Conservation (phyloP, 2,888 invertebrate genomes). For the Eupithecia centaureata region DNA sequence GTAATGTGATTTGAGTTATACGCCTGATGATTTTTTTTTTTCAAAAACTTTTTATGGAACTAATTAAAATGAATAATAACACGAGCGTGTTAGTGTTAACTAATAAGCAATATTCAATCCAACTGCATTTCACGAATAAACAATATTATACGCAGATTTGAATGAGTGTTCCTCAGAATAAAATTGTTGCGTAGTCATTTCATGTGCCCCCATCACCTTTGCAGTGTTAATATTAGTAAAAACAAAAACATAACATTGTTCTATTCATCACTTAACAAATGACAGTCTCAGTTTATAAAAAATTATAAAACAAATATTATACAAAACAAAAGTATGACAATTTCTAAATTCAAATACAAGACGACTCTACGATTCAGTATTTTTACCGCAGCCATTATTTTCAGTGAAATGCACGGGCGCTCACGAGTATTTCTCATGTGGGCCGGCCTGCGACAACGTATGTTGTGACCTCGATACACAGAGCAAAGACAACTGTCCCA, state of each 20-base stretch:
- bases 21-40: too few species aligned
- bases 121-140: neutral
- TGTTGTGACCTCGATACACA: slow-evolving; percentile 52
- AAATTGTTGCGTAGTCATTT: too few species aligned
- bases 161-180: too few species aligned
- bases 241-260: neutral
- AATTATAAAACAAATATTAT: neutral
- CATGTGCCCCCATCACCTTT: too few species aligned
- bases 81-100: too few species aligned
- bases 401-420: slow-evolving; percentile 40
- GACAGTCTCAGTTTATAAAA: neutral
- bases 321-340: neutral
- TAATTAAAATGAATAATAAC: too few species aligned
- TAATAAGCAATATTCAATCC: too few species aligned
- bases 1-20: too few species aligned
- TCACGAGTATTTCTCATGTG: slow-evolving; percentile 59
- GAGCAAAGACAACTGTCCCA: slow-evolving; percentile 52
- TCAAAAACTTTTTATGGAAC: too few species aligned
- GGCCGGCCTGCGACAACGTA: slow-evolving; percentile 61
- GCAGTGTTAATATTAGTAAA: neutral
- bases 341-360: slow-evolving; percentile 3
- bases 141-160: neutral
- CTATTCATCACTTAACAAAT: neutral
- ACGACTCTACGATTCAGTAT: neutral
- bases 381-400: slow-evolving; percentile 18